Evolutionary conservation across 1,140 invertebrate genomes (phyloP).

Genomic region (Physella acuta): DNA sequence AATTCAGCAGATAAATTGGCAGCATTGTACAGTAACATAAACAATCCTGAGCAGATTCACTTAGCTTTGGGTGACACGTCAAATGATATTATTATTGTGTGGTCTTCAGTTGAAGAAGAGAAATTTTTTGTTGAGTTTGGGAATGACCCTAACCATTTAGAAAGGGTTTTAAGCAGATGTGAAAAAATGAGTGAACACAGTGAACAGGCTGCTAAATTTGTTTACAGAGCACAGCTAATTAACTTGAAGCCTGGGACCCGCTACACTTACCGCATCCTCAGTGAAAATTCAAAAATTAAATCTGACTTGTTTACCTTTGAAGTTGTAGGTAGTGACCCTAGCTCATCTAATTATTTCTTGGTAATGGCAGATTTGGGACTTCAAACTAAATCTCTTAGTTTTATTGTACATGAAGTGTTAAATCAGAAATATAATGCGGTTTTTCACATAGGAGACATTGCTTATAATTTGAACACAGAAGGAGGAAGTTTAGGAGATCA

Average conservation of each 20-base stretch:
- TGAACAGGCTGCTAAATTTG: slow-evolving; percentile 34
- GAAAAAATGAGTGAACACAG: slow-evolving; percentile 32
- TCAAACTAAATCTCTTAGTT: slow-evolving; percentile 75
- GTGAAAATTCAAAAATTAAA: slow-evolving; percentile 26
- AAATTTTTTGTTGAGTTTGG: slow-evolving; percentile 39
- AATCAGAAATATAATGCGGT: slow-evolving; percentile 78
- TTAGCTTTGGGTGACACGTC: slow-evolving; percentile 42
- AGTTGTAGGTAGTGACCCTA: slow-evolving; percentile 27
- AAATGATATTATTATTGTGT: slow-evolving; percentile 44
- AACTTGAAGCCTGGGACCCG: slow-evolving; percentile 34
- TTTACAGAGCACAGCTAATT: slow-evolving; percentile 39
- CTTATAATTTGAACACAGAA: slow-evolving; percentile 56
- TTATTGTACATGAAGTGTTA: slow-evolving; percentile 80
- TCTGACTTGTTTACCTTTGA: slow-evolving; percentile 41
- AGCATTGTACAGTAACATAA: neutral
- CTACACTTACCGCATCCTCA: slow-evolving; percentile 41
- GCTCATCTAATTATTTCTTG: slow-evolving; percentile 63
- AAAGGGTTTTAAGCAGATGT: slow-evolving; percentile 30
- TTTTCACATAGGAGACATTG: slow-evolving; percentile 75
- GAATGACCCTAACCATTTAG: slow-evolving; percentile 21
- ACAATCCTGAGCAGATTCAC: slow-evolving; percentile 41
- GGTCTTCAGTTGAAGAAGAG: slow-evolving; percentile 38
- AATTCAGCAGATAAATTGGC: neutral
- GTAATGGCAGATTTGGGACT: slow-evolving; percentile 89
- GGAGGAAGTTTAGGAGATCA: slow-evolving; percentile 52